Conservation (phyloP, 2,888 invertebrate species). For the Tenthredo amoena region DNA sequence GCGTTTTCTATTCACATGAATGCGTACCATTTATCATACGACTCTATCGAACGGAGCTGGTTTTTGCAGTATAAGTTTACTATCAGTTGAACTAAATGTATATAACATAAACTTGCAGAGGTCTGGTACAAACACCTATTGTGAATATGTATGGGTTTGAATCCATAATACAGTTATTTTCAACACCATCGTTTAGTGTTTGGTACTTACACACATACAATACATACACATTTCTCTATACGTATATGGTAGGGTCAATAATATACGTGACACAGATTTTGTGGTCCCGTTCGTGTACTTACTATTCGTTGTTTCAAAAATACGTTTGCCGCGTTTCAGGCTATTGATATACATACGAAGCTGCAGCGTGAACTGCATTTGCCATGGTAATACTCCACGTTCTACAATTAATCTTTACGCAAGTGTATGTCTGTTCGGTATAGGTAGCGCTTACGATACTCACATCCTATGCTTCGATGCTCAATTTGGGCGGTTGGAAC, state of each 20-base stretch:
- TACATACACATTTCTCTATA: not conserved
- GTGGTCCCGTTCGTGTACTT: not conserved
- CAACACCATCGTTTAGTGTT: slow-evolving; percentile 2
- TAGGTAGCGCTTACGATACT: not conserved
- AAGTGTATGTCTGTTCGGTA: not conserved
- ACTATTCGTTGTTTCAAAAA: not conserved
- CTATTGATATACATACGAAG: not conserved
- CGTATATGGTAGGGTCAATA: not conserved
- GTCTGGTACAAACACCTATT: not conserved
- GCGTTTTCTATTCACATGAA: not conserved
- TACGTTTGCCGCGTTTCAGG: not conserved
- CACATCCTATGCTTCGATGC: not conserved
- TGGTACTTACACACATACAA: not conserved
- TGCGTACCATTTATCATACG: not conserved
- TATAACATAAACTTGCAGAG: not conserved
- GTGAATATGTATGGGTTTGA: not conserved
- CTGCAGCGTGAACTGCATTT: not conserved
- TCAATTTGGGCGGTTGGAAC: slow-evolving; percentile 6
- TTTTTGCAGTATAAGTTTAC: not conserved
- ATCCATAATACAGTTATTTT: slow-evolving; percentile 36
- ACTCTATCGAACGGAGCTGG: not conserved
- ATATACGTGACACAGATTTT: slow-evolving; percentile 1
- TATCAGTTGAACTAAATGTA: not conserved
- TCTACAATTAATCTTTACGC: not conserved
- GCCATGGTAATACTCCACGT: not conserved